Evolutionary conservation across 1,140 invertebrate genomes (phyloP), one percentile per base, ranked within the genome.

Genomic region (Trachymyrmex cornetzi): DNA sequence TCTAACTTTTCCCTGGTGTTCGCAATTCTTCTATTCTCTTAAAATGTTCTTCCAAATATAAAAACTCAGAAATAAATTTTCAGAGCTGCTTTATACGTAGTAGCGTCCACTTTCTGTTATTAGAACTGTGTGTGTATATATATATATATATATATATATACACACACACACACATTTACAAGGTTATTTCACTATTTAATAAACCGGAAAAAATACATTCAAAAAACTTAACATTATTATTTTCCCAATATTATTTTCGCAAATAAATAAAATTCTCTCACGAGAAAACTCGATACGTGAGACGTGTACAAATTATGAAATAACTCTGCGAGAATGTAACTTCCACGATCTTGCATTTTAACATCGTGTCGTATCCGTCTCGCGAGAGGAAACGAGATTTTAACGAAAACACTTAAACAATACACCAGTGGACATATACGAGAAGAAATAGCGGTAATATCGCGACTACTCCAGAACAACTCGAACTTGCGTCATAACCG

Each of bases 401-500:
- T 53, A 44, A 30, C 30, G 79, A 44, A 55, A 81, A 57, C 63
- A 38, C 64, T 81, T 64, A 22, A 69, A 57, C 50, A 59, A 81
- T 59, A 57, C n/a, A 48, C 50, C 63, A 34, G 22, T 24, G 57
- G 24, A 77, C 22, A 30, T 80, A 55, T 38, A 19, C 50, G 77
- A 27, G 77, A 81, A 81, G 64, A 81, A 81, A 64, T 44, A 30
- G 0, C 64, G 30, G 48, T 81, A 64, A 57, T 50, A 69, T n/a
- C n/a, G 34, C 50, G 50, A 57, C 30, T 81, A 57, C 22, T 57
- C 30, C 16, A 16, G 64, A 55, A 63, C 77, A 69, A 71, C 64
- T 81, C 64, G 50, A 80, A 81, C 79, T 81, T 64, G 30, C 16
- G 48, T 81, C 22, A 50, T 57, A 81, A 69, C 77, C 64, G 38